phyloP scores from a whole-genome alignment of 2,797 vertebrate species.

The Centroberyx gerrardi region DNA sequence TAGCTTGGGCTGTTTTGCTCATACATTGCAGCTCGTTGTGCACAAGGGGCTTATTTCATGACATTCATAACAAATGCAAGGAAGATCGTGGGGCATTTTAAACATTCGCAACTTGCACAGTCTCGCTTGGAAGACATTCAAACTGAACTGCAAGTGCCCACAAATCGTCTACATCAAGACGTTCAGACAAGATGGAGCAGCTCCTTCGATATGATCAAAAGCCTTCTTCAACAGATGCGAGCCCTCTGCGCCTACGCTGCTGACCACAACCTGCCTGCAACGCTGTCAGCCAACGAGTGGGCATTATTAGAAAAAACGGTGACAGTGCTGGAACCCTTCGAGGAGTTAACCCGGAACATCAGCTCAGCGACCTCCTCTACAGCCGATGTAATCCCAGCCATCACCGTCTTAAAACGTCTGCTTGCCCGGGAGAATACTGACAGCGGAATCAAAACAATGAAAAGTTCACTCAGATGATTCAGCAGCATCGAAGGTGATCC shows the following conservation, averaged over 20 bases:
- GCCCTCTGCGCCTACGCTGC: constrained; percentile 2
- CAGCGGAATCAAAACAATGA: constrained; percentile 36
- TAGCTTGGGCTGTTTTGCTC: constrained; percentile 17
- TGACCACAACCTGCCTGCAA: neutral
- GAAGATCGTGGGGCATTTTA: constrained; percentile 20
- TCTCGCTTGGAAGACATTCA: constrained; percentile 28
- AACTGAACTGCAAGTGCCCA: constrained; percentile 2
- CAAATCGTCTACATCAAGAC: neutral
- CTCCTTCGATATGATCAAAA: neutral
- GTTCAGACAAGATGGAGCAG: neutral
- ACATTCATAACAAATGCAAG: constrained; percentile 11
- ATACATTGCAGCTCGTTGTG: constrained; percentile 26
- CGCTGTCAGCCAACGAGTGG: too few relatives aligned
- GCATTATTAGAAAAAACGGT: too few relatives aligned
- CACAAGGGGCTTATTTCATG: constrained; percentile 14
- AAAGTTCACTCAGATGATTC: constrained; percentile 11
- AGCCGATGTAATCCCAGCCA: too few relatives aligned
- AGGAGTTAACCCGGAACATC: constrained; percentile 22
- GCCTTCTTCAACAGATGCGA: neutral
- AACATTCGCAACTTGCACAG: constrained; percentile 21
- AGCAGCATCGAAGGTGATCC: constrained; percentile 25
- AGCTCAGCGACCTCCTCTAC: too few relatives aligned
- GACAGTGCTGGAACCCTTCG: constrained; percentile 9
- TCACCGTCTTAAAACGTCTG: constrained; percentile 20
- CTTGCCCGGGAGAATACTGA: constrained; percentile 7